These are phyloP conservation scores for Pao palembangensis DNA, from an alignment of 2,113 vertebrate species.

Conservation along the genomic window DNA sequence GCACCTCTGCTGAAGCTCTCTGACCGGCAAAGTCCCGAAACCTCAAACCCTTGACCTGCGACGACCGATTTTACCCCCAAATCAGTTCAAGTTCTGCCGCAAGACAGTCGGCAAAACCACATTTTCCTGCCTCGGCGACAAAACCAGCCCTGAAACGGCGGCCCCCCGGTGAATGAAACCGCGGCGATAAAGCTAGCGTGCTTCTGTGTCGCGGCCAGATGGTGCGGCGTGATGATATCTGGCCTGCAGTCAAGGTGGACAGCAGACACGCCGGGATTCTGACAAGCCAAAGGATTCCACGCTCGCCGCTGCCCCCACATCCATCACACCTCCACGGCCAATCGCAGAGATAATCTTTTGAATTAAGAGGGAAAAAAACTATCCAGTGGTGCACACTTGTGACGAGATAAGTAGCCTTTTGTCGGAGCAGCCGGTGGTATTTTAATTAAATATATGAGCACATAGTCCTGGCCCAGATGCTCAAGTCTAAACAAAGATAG, in stretches of 20 bases:
- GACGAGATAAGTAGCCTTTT: constrained; percentile 72
- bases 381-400: constrained; percentile 54
- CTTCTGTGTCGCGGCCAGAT: constrained; percentile 46
- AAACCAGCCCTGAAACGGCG: constrained; percentile 46
- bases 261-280: constrained; percentile 32
- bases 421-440: constrained; percentile 69
- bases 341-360: constrained; percentile 77
- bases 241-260: constrained; percentile 61
- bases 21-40: too few relatives aligned
- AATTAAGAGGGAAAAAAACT: constrained; percentile 67
- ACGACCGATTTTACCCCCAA: background rate
- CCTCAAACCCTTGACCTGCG: too few relatives aligned
- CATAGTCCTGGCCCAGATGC: constrained; percentile 69
- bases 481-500: constrained; percentile 81
- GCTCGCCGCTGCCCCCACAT: constrained; percentile 26
- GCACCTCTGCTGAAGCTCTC: too few relatives aligned
- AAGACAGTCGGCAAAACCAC: constrained; percentile 22
- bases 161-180: constrained; percentile 44
- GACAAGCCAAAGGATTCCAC: constrained; percentile 50
- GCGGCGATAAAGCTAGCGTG: constrained; percentile 47
- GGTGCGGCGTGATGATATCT: constrained; percentile 50
- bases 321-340: constrained; percentile 56
- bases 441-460: constrained; percentile 82
- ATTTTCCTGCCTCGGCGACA: constrained; percentile 44
- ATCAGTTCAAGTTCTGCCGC: background rate